A percentile compares a stretch with the other conserved stretches of the same genome.
Evolutionary conservation across 2,797 vertebrate species (phyloP).

Genomic region (Enteromius mattozi): DNA sequence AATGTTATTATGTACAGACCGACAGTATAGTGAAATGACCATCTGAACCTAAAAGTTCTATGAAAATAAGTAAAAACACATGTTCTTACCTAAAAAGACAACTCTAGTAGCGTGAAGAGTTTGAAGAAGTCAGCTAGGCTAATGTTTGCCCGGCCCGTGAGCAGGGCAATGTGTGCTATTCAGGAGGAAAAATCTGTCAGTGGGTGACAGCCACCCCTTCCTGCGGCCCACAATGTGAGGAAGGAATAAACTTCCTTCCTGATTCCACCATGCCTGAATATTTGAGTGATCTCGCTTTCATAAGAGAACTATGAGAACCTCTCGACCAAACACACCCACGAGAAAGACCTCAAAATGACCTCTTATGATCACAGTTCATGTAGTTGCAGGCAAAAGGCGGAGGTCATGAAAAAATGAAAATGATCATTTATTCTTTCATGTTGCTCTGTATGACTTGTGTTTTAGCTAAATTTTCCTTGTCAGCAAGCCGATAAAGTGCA

Average conservation of each 20-base stretch:
- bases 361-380: conserved; percentile 5
- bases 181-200: conserved; percentile 84
- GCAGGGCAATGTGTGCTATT: conserved; percentile 16
- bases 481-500: neutral
- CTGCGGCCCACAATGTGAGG: conserved; percentile 89
- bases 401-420: neutral
- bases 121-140: conserved; percentile 30
- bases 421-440: neutral
- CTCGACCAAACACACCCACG: conserved; percentile 24
- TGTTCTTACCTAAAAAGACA: conserved; percentile 28
- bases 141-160: conserved; percentile 16
- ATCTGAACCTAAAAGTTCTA: neutral
- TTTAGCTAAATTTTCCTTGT: no score
- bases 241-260: conserved; percentile 88
- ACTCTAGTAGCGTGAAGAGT: neutral
- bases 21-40: neutral
- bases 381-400: neutral
- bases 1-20: neutral
- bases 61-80: neutral
- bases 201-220: conserved; percentile 85
- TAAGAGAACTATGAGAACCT: conserved; percentile 29
- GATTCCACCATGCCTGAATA: conserved; percentile 44
- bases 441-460: neutral
- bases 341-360: conserved; percentile 28
- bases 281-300: conserved; percentile 40